Conservation (phyloP, 2,113 vertebrate species). For the Acinonyx jubatus region DNA sequence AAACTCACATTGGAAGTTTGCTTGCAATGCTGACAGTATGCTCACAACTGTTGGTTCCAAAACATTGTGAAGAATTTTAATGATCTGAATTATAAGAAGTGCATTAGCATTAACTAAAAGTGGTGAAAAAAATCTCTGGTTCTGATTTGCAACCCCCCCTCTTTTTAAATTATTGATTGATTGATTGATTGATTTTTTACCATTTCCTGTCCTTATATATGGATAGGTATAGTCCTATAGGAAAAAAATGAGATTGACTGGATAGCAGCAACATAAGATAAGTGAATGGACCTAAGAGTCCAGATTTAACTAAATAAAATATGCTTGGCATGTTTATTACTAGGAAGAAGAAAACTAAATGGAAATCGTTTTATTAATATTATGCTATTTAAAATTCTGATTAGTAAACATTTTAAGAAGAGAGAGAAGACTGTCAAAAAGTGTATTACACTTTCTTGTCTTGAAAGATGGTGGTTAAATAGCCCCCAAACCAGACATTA, state of each 20-base stretch:
- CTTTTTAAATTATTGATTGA: no score
- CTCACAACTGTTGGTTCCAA: constrained; percentile 61
- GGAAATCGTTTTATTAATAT: neutral
- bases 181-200: neutral
- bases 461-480: constrained; percentile 87
- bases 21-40: constrained; percentile 54
- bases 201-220: constrained; percentile 45
- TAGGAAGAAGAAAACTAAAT: neutral
- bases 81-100: constrained; percentile 62
- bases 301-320: constrained; percentile 24
- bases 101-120: constrained; percentile 58
- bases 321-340: neutral
- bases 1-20: constrained; percentile 64
- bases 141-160: constrained; percentile 60
- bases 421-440: neutral
- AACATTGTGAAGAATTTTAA: constrained; percentile 76
- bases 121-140: constrained; percentile 61
- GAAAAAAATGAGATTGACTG: neutral
- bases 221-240: constrained; percentile 32
- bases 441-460: neutral
- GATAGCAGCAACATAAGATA: constrained; percentile 31
- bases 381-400: neutral
- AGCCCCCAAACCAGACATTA: constrained; percentile 24
- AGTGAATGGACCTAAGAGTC: neutral
- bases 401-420: neutral